Evolutionary conservation across 2,797 vertebrate genomes (phyloP).

Genomic region (Helostoma temminkii): DNA sequence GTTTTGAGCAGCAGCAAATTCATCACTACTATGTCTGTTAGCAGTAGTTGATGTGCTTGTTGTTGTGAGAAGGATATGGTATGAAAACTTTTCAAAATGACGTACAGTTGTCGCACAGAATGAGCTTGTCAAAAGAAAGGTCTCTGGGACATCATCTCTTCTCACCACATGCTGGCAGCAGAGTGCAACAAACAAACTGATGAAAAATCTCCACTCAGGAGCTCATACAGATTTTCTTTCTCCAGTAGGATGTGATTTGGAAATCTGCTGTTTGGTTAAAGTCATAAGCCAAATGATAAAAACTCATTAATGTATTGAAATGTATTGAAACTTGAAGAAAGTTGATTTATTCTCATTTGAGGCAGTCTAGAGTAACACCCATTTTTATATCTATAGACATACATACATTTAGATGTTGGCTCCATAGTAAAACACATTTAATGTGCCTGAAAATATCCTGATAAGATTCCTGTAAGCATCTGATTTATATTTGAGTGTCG

Average conservation of each 20-base stretch:
- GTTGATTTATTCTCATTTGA: no score
- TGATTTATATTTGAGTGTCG: background rate
- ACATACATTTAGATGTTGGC: no score
- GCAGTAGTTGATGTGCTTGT: no score
- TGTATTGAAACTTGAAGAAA: background rate
- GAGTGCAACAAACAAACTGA: slow-evolving; percentile 26
- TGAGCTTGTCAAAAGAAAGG: background rate
- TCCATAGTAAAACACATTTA: background rate
- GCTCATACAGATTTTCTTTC: background rate
- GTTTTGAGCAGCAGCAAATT: background rate
- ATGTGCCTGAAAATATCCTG: background rate
- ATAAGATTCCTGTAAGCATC: background rate
- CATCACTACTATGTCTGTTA: no score
- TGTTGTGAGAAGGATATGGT: background rate
- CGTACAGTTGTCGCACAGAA: background rate
- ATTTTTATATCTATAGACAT: background rate
- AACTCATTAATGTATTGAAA: background rate
- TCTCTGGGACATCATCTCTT: slow-evolving; percentile 1
- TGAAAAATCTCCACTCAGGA: background rate
- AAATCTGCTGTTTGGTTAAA: background rate
- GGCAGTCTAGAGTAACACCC: background rate
- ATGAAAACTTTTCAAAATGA: background rate
- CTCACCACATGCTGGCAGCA: slow-evolving; percentile 68
- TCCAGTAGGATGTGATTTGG: background rate
- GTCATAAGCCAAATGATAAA: background rate